Evolutionary conservation across 2,888 invertebrate genomes (phyloP).

Genomic region (Agriopis marginaria): DNA sequence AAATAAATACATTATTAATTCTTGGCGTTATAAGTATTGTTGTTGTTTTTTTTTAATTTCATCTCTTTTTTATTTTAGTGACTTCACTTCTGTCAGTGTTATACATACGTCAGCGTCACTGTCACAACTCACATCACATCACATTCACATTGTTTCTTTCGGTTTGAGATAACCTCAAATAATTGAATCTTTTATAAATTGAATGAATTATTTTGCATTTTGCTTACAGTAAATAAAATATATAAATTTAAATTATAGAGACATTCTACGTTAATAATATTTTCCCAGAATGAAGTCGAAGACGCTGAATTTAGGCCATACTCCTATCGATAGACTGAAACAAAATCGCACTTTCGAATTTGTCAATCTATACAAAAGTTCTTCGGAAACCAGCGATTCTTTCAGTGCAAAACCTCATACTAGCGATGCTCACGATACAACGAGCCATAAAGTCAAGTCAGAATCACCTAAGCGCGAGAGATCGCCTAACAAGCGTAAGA

Average conservation of each 20-base stretch:
- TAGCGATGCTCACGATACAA: conserved; percentile 44
- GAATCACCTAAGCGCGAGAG: conserved; percentile 50
- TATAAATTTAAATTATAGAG: background rate
- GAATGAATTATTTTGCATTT: background rate
- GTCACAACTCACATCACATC: too few relatives aligned
- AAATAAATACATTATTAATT: too few relatives aligned
- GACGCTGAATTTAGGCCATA: conserved; percentile 54
- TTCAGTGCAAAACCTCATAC: conserved; percentile 34
- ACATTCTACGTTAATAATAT: background rate
- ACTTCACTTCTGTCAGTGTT: too few relatives aligned
- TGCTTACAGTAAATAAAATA: background rate
- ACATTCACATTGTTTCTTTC: too few relatives aligned
- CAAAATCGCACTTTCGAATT: conserved; percentile 66
- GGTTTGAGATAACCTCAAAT: too few relatives aligned
- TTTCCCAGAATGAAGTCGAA: conserved; percentile 64
- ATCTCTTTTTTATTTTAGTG: too few relatives aligned
- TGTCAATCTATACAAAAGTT: conserved; percentile 66
- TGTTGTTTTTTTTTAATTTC: too few relatives aligned
- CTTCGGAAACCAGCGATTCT: conserved; percentile 56
- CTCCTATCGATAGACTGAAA: conserved; percentile 48
- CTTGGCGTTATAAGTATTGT: too few relatives aligned
- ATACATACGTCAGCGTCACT: too few relatives aligned
- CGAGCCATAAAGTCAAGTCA: conserved; percentile 44
- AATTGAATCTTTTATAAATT: too few relatives aligned
- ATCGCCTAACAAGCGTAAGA: conserved; percentile 57